Percentiles rank a stretch among this genome's conserved stretches.
Conservation (phyloP, 2,797 vertebrate genomes). For the Leptoclinus maculatus region DNA sequence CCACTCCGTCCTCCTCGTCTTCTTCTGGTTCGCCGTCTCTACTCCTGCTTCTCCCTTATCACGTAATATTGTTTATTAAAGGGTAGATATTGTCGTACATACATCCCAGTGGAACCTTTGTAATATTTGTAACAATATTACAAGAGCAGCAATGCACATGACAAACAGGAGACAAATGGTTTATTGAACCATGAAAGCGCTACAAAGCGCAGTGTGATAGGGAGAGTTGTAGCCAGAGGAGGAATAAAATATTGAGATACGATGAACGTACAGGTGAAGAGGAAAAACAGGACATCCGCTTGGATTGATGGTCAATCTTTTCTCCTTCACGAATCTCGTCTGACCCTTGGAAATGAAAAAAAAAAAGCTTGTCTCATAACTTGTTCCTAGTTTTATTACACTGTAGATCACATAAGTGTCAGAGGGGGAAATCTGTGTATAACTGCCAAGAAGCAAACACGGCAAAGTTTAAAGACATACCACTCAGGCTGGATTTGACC, state of each 20-base stretch:
- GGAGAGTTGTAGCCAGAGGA: constrained; percentile 1
- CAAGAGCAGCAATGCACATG: constrained; percentile 13
- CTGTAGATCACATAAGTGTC: constrained; percentile 23
- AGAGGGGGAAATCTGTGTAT: constrained; percentile 10
- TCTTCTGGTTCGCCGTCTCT: not conserved
- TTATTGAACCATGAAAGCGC: constrained; percentile 39
- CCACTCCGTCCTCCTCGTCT: not conserved
- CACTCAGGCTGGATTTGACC: not conserved
- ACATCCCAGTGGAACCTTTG: constrained; percentile 26
- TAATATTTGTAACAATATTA: constrained; percentile 56
- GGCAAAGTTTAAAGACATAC: not conserved
- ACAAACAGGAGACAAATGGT: constrained; percentile 27
- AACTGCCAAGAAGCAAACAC: not conserved
- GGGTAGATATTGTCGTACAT: constrained; percentile 23
- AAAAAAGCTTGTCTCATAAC: constrained; percentile 26
- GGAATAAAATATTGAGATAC: constrained; percentile 25
- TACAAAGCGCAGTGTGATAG: constrained; percentile 6
- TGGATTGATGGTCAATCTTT: constrained; percentile 20
- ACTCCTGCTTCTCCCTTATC: constrained; percentile 22
- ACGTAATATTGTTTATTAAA: constrained; percentile 44
- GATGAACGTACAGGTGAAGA: not conserved
- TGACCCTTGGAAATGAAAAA: constrained; percentile 15
- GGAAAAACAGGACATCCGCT: constrained; percentile 16
- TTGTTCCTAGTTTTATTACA: constrained; percentile 18
- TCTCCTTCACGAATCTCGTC: not conserved